Conservation (phyloP, 2,797 vertebrate species). For the Lithobates pipiens region DNA sequence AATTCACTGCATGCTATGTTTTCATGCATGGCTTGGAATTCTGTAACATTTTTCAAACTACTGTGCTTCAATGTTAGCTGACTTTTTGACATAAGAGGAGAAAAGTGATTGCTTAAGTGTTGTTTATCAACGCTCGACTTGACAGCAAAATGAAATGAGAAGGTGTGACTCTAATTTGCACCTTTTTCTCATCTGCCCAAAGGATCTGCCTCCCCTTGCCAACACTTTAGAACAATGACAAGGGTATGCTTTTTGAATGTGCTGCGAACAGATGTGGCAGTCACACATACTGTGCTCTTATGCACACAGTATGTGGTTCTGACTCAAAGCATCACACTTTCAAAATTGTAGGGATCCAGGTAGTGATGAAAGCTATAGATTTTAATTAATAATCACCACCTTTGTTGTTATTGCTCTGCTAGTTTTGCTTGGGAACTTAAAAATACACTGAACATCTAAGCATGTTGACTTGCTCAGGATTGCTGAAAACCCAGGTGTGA, state of each 20-base stretch:
- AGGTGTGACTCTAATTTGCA: conserved; percentile 76
- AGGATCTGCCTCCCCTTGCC: conserved; percentile 66
- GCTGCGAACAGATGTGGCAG: conserved; percentile 65
- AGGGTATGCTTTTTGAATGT: conserved; percentile 61
- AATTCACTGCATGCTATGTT: background rate
- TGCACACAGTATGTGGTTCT: conserved; percentile 49
- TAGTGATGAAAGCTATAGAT: background rate
- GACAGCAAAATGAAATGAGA: conserved; percentile 67
- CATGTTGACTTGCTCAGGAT: background rate
- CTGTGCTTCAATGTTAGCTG: background rate
- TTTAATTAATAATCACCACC: conserved; percentile 41
- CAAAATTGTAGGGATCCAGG: background rate
- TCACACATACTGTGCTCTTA: conserved; percentile 7
- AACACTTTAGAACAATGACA: conserved; percentile 66
- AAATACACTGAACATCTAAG: conserved; percentile 2
- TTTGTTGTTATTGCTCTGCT: background rate
- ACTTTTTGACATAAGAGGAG: conserved; percentile 64
- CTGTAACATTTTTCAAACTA: background rate
- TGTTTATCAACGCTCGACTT: conserved; percentile 72
- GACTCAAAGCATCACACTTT: conserved; percentile 37
- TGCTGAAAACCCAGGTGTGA: background rate
- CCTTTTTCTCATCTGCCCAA: conserved; percentile 70
- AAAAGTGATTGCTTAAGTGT: conserved; percentile 65
- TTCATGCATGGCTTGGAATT: background rate
- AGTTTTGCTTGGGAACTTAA: background rate